Evolutionary conservation across 2,113 vertebrate species (phyloP), one percentile per base, ranked within the genome.

Genomic region (Ginglymostoma cirratum): DNA sequence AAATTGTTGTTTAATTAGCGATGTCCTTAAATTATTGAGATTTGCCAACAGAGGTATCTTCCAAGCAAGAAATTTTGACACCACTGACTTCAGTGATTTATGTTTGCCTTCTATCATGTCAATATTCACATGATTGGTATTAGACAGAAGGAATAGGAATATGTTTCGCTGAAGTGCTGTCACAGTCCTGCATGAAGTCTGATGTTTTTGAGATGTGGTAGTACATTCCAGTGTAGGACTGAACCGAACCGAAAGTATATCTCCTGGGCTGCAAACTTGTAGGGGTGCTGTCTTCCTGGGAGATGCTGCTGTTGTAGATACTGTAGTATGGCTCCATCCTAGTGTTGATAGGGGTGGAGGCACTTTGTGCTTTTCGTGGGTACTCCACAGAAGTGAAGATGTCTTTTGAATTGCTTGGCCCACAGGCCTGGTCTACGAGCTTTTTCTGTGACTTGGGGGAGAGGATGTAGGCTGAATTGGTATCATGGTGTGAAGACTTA

Each of bases 321-420:
- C 96, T 96, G 96, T 93, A 93, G n/a, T 96, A 96, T 23, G 96
- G 96, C 87, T 95, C 96, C 17, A 95, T 90, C n/a, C 95, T 66
- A 52, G 80, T 96, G 80, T 96, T 96, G n/a, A 96, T 96, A 2
- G 80, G 95, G 21, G 78, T 87, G 17, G 95, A 96, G 95, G 95
- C 61, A 30, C 52, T 87, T 23, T 96, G 95, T 8, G 55, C 80
- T 30, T 72, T 95, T 48, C 72, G 94, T 12, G 30, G 94, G 5
- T 48, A 7, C 1, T 48, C 94, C 1, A 95, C 94, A 0, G 94
- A 95, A 4, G 94, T 70, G 66, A 95, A 95, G 69, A 52, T 27
- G 5, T 95, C 94, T 45, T 52, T 95, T 7, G 96, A 96, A 15
- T 80, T 19, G 92, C 96, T 96, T 14, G 96, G 96, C 15, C 96